Conservation (phyloP, 2,797 vertebrate species). For the Dipus sagitta region DNA sequence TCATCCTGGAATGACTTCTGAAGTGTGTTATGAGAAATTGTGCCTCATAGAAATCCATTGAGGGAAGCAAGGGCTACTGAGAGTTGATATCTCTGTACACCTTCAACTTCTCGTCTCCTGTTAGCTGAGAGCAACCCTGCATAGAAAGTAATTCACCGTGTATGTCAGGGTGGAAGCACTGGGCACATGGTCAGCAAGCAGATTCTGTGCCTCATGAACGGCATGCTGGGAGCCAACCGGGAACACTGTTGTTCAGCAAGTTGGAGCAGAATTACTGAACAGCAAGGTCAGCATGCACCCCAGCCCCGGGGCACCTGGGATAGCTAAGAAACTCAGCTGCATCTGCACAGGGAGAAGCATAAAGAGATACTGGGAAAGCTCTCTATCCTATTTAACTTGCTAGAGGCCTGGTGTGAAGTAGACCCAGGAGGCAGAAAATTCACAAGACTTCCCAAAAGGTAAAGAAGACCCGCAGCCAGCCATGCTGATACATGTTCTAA, state of each 20-base stretch:
- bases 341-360: neutral
- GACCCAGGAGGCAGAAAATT: neutral
- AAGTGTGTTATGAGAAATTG: neutral
- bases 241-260: neutral
- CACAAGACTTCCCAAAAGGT: neutral
- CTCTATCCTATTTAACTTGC: neutral
- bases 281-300: neutral
- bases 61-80: neutral
- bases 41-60: neutral
- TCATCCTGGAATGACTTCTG: constrained; percentile 26
- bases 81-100: neutral
- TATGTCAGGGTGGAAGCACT: neutral
- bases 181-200: neutral
- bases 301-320: too few relatives aligned
- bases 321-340: neutral
- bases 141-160: neutral
- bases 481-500: neutral
- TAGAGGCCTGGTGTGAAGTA: neutral
- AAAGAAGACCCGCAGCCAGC: neutral
- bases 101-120: neutral
- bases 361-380: neutral
- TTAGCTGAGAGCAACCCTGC: neutral
- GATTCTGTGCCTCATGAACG: neutral
- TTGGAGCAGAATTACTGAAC: neutral
- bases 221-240: neutral